phyloP scores from a whole-genome alignment of 1,140 invertebrate species.

The Drosophila lacertosa region DNA sequence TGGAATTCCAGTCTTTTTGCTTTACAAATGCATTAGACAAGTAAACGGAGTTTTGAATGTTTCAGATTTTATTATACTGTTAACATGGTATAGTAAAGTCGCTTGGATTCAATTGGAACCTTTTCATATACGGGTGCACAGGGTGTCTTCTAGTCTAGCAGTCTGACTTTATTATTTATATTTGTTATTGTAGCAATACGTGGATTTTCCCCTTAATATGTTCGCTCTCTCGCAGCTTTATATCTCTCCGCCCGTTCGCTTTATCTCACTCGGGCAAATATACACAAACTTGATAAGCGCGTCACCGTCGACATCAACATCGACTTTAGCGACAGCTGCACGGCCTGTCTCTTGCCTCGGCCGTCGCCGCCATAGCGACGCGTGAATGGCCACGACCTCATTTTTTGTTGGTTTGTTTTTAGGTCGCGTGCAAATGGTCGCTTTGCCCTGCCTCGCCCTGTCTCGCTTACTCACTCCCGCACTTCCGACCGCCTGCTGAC shows the following conservation, averaged over 20 bases:
- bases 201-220: constrained; percentile 4
- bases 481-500: neutral
- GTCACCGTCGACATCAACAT: constrained; percentile 37
- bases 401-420: constrained; percentile 64
- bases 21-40: no score
- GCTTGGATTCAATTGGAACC: no score
- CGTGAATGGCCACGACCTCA: constrained; percentile 68
- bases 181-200: constrained; percentile 15
- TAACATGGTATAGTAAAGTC: no score
- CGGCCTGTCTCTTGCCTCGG: neutral
- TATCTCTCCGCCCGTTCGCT: neutral
- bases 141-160: neutral
- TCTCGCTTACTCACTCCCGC: constrained; percentile 1
- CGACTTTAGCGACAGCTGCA: constrained; percentile 19
- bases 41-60: no score
- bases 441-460: neutral
- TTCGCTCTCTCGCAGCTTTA: constrained; percentile 1
- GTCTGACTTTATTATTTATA: neutral
- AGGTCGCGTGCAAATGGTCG: constrained; percentile 72
- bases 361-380: constrained; percentile 19
- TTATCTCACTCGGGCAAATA: neutral
- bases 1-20: no score
- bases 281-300: constrained; percentile 52
- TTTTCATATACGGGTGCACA: neutral
- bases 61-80: no score